Evolutionary conservation across 2,888 invertebrate genomes (phyloP), one percentile per base, ranked within the genome.

Genomic region (Dugesia japonica): DNA sequence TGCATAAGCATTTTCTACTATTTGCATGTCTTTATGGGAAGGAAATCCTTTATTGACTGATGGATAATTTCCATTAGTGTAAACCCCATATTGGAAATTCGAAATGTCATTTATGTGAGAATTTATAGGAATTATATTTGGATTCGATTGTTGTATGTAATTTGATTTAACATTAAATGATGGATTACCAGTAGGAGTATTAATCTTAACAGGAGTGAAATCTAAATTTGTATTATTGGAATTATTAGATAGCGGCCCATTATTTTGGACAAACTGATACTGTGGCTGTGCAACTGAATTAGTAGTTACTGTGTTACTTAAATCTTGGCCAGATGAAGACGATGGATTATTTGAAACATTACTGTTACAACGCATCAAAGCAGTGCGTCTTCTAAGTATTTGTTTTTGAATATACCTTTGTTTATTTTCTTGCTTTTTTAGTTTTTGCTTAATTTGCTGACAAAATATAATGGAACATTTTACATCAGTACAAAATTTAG

Each of bases 401-500:
- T 77, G 71, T 23, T 73, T 92, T 85, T 97, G 94, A 85, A 95
- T 94, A 81, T 95, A 87, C 82, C 92, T 88, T 28, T 42, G 76
- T 82, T 95, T 94, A 79, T 92, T 86, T 85, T 97, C 94, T 85
- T 98, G 97, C 85, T 97, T 95, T 83, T 92, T 91, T 81, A 98
- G 87, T 86, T 95, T 98, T 85, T 94, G 92, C 86, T 97, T 94
- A 83, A 98, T 95, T 84, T 94, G 94, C 82, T 90, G 90, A 88
- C 98, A 98, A 90, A 95, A 98, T 79, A 97, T 97, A 84, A 98
- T 97, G 78, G 92, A 91, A 87, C 95, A 97, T 86, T 94, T 94
- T 79, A 89, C 90, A 81, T 87, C 87, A 80, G 85, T 86, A 87
- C 98, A 98, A 87, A 94, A 94, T 86, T 97, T 98, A 72, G 98